A percentile compares a stretch with the other conserved stretches of the same genome.
Evolutionary conservation across 2,113 vertebrate genomes (phyloP).

Genomic region (Bufo gargarizans): DNA sequence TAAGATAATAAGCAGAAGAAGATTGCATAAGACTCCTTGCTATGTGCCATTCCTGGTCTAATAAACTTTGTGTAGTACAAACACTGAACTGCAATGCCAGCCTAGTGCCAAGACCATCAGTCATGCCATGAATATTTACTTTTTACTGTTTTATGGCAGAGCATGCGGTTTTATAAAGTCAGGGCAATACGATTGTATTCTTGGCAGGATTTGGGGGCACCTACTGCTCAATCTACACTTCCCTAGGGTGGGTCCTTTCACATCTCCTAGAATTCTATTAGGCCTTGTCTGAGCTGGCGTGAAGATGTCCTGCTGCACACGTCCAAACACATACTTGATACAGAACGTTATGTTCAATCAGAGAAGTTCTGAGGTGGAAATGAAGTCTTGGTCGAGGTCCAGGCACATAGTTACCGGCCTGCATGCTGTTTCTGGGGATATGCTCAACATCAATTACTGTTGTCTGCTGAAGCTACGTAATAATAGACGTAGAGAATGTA

Average conservation of each 20-base stretch:
- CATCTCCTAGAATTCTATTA: background rate
- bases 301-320: background rate
- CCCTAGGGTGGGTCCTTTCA: background rate
- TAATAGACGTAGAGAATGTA: background rate
- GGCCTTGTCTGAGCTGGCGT: background rate
- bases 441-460: background rate
- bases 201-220: background rate
- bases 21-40: background rate
- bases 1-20: background rate
- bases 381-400: background rate
- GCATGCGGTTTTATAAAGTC: constrained; percentile 9
- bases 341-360: constrained; percentile 1
- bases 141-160: background rate
- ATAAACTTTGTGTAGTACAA: background rate
- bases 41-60: background rate
- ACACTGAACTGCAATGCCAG: background rate
- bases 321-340: background rate
- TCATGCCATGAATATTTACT: background rate
- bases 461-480: background rate
- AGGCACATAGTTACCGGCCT: background rate
- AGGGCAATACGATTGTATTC: background rate
- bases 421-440: background rate
- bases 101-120: background rate
- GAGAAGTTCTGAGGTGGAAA: background rate
- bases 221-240: background rate